Base-by-base conservation (phyloP, 2,797 vertebrate genomes). In the Pygocentrus nattereri region DNA sequence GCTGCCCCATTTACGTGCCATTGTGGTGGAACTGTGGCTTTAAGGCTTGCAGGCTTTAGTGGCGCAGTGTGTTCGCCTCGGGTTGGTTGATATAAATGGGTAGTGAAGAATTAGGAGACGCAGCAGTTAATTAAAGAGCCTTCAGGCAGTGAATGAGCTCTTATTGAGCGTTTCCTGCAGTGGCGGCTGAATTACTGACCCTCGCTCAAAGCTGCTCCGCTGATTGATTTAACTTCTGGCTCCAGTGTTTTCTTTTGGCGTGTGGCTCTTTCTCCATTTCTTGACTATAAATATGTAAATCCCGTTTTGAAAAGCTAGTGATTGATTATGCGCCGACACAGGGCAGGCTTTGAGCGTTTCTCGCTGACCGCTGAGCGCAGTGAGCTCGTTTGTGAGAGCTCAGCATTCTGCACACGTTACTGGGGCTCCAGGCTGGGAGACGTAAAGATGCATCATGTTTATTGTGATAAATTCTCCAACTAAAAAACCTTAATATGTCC, bases 81-180 rank as follows among this genome's bases (percentile, higher is more conserved):
- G 47, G 11, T 70, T 77, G 31, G 27, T 1, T 58, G 49, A 74
- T 75, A 65, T n/a, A 78, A 84, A 81, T 80, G 61, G 61, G 31
- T 67, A 11, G 65, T 67, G 59, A 54, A 70, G 61, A 78, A 78
- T 78, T 78, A 58, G 72, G 79, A 81, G 80, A 56, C 68, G 44
- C 38, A 52, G 27, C 49, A 65, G 59, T 71, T 78, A 80, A 81
- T 73, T 67, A 84, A 81, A 78, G 74, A 80, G 64, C 54, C 69
- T 58, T 52, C 44, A 58, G 25, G 68, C 4, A 74, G 23, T 68
- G 59, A 84, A 74, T 61, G 31, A 34, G 2, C 18, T 15, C 64
- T 84, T 84, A 82, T 82, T 65, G 59, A 84, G 59, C 75, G 70
- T 61, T 74, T 61, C 67, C 54, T 27, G 58, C 68, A 58, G 64